phyloP scores from a whole-genome alignment of 2,888 invertebrate genomes.

The Ephialtes manifestator region DNA sequence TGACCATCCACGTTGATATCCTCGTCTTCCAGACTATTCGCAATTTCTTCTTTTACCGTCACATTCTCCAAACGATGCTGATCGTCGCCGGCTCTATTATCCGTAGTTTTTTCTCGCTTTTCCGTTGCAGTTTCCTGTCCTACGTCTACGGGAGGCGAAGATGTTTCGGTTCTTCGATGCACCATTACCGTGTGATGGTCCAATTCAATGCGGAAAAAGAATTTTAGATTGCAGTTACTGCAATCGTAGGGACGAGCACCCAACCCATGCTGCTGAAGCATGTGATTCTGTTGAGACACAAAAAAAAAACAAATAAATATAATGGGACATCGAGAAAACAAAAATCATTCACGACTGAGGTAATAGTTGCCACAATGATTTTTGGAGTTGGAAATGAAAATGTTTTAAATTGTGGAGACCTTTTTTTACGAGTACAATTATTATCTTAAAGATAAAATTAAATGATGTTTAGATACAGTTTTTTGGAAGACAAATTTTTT shows the following conservation, averaged over 20 bases:
- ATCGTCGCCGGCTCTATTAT: constrained; percentile 46
- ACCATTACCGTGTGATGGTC: constrained; percentile 91
- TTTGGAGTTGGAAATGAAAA: too few relatives aligned
- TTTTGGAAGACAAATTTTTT: too few relatives aligned
- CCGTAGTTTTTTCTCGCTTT: constrained; percentile 35
- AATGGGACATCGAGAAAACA: background rate
- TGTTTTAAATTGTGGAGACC: too few relatives aligned
- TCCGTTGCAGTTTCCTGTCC: constrained; percentile 50
- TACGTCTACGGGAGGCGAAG: constrained; percentile 45
- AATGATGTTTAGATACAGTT: too few relatives aligned
- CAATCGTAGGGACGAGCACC: constrained; percentile 95
- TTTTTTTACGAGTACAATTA: too few relatives aligned
- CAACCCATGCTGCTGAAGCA: constrained; percentile 92
- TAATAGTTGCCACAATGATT: too few relatives aligned
- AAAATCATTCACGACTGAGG: background rate
- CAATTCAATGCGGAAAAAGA: constrained; percentile 96
- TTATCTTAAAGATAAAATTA: too few relatives aligned
- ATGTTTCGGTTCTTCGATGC: constrained; percentile 70
- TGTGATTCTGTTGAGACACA: constrained; percentile 89
- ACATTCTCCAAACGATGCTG: constrained; percentile 60
- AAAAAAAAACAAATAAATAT: background rate
- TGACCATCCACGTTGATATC: constrained; percentile 75
- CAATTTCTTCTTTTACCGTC: constrained; percentile 78
- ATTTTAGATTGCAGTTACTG: constrained; percentile 93
- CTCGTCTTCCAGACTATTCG: constrained; percentile 65